Base-by-base conservation (phyloP, 2,888 invertebrate species). In the Mantis religiosa region DNA sequence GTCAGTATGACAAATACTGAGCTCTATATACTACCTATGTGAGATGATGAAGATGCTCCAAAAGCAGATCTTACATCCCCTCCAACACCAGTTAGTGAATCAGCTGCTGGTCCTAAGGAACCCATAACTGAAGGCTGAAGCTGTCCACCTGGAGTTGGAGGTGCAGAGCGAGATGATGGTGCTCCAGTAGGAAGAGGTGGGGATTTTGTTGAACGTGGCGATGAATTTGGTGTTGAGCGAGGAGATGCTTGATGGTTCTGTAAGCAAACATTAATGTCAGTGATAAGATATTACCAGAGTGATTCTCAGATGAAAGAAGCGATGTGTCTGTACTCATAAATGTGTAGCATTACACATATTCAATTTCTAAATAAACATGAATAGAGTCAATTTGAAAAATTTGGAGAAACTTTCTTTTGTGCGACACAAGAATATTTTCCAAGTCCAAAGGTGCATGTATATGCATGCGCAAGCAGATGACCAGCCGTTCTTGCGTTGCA, bases 211-310 rank as follows among this genome's bases (percentile, higher is more conserved):
- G 97, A 97, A 54, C 97, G 95, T 28, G 97, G 97, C 81, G 97
- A 97, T 87, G 97, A 97, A 93, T 97, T 97, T 2, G 97, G 97
- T 3, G 97, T 97, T 27, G 97, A 97, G 84, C 97, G 95, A 0
- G 97, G 97, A 41, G 97, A 97, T 12, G 96, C 95, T 92, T 97
- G 97, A 92, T 97, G 97, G 92, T 97, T 97, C 96, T 96, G 92
- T 27, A 92, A 92, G 54, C 54, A 71, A 71, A 71, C 41, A 41
- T 41, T 41, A 12, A 34, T 34, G 34, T 34, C 7, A 7, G 34
- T 34, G 34, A 34, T 34, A 7, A 3, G 3, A 6, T 4, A 7
- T 34, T 34, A 6, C 3, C 34, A 7, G 34, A 7, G 34, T 34
- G 34, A 34, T 7, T 34, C 7, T 34, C 34, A 34, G 34, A 34